Percentiles rank a stretch among this genome's conserved stretches.
phyloP scores from a whole-genome alignment of 2,888 invertebrate genomes.

The Dexiosoma caninum region DNA sequence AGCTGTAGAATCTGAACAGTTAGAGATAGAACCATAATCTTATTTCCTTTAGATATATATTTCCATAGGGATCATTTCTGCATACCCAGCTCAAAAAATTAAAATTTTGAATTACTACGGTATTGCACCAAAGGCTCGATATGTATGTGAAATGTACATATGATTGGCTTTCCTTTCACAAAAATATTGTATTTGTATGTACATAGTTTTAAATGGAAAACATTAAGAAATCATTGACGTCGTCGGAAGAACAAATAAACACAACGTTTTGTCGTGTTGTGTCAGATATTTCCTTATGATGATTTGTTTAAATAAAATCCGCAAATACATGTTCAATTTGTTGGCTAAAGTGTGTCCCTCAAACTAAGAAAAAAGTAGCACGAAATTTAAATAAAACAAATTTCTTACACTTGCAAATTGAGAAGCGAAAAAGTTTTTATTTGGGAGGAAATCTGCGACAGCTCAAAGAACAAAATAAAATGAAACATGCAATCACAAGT shows the following conservation, averaged over 20 bases:
- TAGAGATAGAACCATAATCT: no score
- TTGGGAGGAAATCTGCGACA: constrained; percentile 55
- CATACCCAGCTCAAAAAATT: no score
- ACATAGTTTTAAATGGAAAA: no score
- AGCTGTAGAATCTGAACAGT: no score
- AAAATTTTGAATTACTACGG: no score
- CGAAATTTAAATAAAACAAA: neutral
- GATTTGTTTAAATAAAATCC: neutral
- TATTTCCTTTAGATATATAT: no score
- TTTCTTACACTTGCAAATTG: neutral
- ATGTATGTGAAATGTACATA: no score
- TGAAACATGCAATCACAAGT: constrained; percentile 51
- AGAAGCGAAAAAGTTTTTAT: constrained; percentile 26
- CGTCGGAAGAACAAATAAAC: neutral
- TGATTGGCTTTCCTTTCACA: no score
- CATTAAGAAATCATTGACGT: neutral
- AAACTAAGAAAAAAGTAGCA: constrained; percentile 32
- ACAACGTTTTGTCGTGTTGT: neutral
- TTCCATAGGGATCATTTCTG: no score
- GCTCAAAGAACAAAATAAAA: constrained; percentile 38
- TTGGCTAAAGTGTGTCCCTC: constrained; percentile 34
- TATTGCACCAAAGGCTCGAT: no score
- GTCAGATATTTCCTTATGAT: neutral
- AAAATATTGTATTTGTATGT: no score
- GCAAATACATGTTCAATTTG: neutral